Evolutionary conservation across 2,888 invertebrate genomes (phyloP), one percentile per base, ranked within the genome.

Genomic region (Deroplatys truncata): DNA sequence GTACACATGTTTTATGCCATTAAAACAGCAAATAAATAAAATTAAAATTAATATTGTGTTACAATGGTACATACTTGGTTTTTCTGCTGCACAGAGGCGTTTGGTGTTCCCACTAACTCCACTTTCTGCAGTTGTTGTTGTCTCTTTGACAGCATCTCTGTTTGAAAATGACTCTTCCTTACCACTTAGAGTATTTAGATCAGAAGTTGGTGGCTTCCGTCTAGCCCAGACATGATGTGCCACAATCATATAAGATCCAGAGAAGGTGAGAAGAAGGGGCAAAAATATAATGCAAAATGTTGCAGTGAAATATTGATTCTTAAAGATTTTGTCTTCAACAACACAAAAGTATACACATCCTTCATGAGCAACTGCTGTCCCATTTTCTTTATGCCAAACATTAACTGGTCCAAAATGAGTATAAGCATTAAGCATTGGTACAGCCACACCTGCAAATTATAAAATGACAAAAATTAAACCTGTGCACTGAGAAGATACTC

Each of bases 191-290:
- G 56, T 72, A 72, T 72, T 72, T 72, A 7, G 20, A 20, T 72
- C 5, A 7, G 56, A 72, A 20, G 56, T 25, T 72, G 25, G 56
- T 72, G 56, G 56, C 20, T 72, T 72, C 25, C 56, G 16, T 72
- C 56, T 72, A 7, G 56, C 56, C 94, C 95, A 95, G 88, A 95
- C 92, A 90, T 94, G 92, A n/a, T 92, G 92, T 2, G 95, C 95
- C 84, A 95, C 94, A 83, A 94, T 93, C n/a, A 85, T 93, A 91
- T 95, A 95, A 31, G 95, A 92, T 93, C 94, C 94, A 72, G 94
- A 90, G 91, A 95, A 95, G 25, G 94, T 93, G 28, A 93, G 90
- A 86, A 94, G 92, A 35, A 94, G 92, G 35, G 95, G 95, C 84
- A 94, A 82, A 88, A 95, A 95, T 84, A 95, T 93, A 49, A 94